Evolutionary conservation across 2,888 invertebrate genomes (phyloP).

Genomic region (Odontothrips loti): DNA sequence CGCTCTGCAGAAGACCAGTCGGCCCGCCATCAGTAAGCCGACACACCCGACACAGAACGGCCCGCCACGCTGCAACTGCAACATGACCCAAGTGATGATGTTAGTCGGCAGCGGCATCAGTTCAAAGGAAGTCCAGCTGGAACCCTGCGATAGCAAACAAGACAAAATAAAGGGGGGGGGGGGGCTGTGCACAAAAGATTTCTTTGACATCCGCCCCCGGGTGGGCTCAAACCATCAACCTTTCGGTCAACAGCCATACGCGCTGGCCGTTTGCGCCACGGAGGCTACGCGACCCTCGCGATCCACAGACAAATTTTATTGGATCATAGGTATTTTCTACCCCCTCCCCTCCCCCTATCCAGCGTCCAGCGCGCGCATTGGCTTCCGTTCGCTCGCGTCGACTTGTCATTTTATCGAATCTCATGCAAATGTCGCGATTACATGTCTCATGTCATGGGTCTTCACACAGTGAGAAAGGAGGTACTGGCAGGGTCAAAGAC

Average conservation of each 20-base stretch:
- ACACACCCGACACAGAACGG: background rate
- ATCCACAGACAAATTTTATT: too few species aligned
- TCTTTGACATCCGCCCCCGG: background rate
- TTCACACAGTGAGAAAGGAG: too few species aligned
- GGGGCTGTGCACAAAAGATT: background rate
- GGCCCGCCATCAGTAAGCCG: background rate
- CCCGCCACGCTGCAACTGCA: slow-evolving; percentile 16
- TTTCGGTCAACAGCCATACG: background rate
- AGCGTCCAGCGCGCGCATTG: too few species aligned
- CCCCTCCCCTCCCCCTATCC: too few species aligned
- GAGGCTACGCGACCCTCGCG: background rate
- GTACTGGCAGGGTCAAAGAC: too few species aligned
- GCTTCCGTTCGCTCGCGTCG: too few species aligned
- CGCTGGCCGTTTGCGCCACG: slow-evolving; percentile 9
- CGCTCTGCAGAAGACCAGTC: slow-evolving; percentile 1
- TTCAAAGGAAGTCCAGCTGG: too few species aligned
- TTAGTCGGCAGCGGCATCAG: too few species aligned
- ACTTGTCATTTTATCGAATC: too few species aligned
- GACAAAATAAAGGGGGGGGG: background rate
- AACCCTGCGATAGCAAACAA: background rate
- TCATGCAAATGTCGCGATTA: too few species aligned
- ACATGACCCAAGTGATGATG: background rate
- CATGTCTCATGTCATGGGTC: too few species aligned
- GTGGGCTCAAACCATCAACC: slow-evolving; percentile 8
- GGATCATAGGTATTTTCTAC: too few species aligned